Base-by-base conservation (phyloP, 2,888 invertebrate genomes). In the Leptinotarsa peninsularis region DNA sequence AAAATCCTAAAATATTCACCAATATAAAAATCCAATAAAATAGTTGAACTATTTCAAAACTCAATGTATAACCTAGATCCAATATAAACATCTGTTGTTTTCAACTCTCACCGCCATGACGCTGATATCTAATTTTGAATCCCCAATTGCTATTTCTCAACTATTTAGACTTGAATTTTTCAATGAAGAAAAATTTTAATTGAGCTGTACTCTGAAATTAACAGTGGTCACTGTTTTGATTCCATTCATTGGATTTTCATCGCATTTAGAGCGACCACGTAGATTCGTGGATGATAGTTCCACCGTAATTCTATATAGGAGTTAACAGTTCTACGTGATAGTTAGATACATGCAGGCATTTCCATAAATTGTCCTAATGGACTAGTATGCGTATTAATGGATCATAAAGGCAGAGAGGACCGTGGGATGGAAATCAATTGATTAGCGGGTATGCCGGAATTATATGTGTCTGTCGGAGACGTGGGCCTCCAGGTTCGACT, bases 351-450 rank as follows among this genome's bases (percentile, higher is more conserved):
- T 58, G 49, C 49, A 50, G 71, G 71, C 58, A 66, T 71, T 71
- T 71, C 71, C 71, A 71, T 71, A 71, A 71, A 71, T 71, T 66
- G 71, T 66, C 58, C 60, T 71, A 71, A 71, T 66, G 66, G 71
- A 71, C 63, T 52, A 49, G 71, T 63, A 43, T 50, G 66, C 66
- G 71, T 63, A 71, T 52, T 71, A 71, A 71, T 71, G 71, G 71
- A 71, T 71, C 50, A 71, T 52, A 50, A 50, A 52, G 71, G 71
- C 50, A 17, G 33, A 66, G 18, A 49, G 71, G 66, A 14, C 49
- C 23, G 49, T 23, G 71, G 52, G 23, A 50, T 7, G 63, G 71
- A 27, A 52, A 68, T 33, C 68, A 52, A 68, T 68, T 68, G 68
- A 68, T 68, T 52, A 68, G 68, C n/a, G 50, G 15, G 54, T 52